Percentiles rank a stretch among this genome's conserved stretches.
phyloP scores from a whole-genome alignment of 2,888 invertebrate species.

The Tryphoninae sp. region DNA sequence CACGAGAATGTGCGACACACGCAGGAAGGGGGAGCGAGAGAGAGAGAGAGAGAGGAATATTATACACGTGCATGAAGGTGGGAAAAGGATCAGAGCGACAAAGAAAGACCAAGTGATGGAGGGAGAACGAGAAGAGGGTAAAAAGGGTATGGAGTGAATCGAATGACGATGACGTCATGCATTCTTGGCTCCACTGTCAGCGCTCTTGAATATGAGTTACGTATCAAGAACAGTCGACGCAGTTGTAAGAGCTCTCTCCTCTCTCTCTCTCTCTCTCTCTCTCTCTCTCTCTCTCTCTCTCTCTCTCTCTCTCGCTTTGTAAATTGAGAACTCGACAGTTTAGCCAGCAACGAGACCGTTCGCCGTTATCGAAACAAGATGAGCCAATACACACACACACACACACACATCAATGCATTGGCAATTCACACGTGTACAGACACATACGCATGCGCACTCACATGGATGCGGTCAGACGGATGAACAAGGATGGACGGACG shows the following conservation, averaged over 20 bases:
- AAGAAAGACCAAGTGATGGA: background rate
- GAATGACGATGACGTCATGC: constrained; percentile 62
- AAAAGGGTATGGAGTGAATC: background rate
- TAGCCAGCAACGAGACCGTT: constrained; percentile 19
- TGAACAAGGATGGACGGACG: background rate
- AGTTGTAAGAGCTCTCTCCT: constrained; percentile 49
- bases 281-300: constrained; percentile 29
- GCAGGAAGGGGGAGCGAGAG: background rate
- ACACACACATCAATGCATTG: background rate
- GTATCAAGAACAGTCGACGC: constrained; percentile 10
- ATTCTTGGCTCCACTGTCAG: constrained; percentile 60
- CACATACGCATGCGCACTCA: too few species aligned
- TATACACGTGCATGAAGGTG: too few species aligned
- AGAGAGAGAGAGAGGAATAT: constrained; percentile 8
- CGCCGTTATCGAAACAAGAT: background rate
- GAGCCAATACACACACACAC: constrained; percentile 7
- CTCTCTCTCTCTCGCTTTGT: constrained; percentile 50
- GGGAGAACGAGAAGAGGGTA: background rate
- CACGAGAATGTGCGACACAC: background rate
- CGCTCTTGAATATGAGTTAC: constrained; percentile 1
- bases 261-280: constrained; percentile 38
- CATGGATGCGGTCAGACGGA: too few species aligned
- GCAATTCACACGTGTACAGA: background rate
- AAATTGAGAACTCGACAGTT: constrained; percentile 50
- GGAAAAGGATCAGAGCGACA: background rate